Base-by-base conservation (phyloP, 1,140 invertebrate genomes). In the Yoshiicerus persimilis region DNA sequence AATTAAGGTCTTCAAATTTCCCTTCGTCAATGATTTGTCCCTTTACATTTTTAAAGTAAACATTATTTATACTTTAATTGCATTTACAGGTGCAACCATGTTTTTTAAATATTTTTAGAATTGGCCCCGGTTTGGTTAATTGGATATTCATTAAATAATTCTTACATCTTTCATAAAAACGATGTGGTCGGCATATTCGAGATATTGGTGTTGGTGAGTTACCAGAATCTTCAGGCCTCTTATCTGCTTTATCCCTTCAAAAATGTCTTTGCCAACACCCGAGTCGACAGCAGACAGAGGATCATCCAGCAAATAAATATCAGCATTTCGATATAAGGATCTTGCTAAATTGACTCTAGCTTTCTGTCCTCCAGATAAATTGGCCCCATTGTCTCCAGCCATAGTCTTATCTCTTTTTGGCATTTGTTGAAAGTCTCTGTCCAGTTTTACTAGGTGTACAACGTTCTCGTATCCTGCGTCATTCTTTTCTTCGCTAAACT, bases 311-410 rank as follows among this genome's bases (percentile, higher is more conserved):
- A 66, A 30, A 66, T 66, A 66, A 66, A 94, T 92, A 89, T 94
- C 93, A 64, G 93, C 93, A 88, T 94, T 92, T 86, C 91, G 91
- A 89, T 94, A 94, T 8, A 94, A 89, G 6, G 93, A 92, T 86
- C 93, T 88, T 20, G 38, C 84, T 64, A 88, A 1, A 30, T 70
- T 85, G 10, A 34, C 36, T 66, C 32, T 27, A 0, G 97, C 97
- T 89, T 96, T 95, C 92, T 99, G 98, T 47, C 98, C 97, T 86
- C 38, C 64, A 9, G 83, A 84, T 2, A 84, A 25, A 13, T 11
- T 5, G 1, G 95, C 95, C 39, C 97, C 98, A 86, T 96, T 93
- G 90, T 97, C 96, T 3, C 97, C 97, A 27, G 98, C 97, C 64
- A 97, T 93, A 0, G 97, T 98, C 91, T 95, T 95, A 92, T 99